phyloP scores from a whole-genome alignment of 2,113 vertebrate genomes.

The Pampusana beccarii region DNA sequence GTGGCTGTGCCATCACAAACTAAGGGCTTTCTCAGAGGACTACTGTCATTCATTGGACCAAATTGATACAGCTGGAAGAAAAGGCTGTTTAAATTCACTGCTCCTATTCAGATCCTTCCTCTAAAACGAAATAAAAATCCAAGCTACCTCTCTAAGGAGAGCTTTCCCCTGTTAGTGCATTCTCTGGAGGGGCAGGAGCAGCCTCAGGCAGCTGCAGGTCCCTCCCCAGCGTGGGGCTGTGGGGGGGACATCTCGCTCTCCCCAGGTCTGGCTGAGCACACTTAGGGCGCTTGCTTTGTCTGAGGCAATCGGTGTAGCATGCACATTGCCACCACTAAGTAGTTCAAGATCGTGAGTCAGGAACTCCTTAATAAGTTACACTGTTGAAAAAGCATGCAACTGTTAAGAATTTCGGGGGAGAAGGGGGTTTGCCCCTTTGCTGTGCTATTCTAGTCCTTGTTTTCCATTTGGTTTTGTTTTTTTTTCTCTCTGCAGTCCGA shows the following conservation, averaged over 20 bases:
- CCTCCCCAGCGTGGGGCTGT: neutral
- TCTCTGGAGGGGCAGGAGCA: neutral
- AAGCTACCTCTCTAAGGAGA: neutral
- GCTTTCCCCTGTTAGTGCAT: neutral
- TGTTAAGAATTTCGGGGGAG: neutral
- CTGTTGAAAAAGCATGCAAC: neutral
- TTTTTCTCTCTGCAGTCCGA: neutral
- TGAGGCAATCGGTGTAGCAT: neutral
- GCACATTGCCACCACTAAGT: neutral
- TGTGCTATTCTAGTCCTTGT: neutral
- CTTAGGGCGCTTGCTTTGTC: neutral
- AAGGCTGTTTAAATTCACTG: neutral
- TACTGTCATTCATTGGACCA: neutral
- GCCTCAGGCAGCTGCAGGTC: neutral
- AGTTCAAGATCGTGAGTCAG: neutral
- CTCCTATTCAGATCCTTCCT: neutral
- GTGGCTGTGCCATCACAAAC: neutral
- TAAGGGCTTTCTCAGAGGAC: neutral
- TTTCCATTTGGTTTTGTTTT: neutral
- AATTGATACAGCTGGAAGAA: neutral
- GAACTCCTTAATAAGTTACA: neutral
- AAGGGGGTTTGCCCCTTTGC: neutral
- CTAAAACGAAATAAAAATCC: neutral
- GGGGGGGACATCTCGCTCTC: neutral
- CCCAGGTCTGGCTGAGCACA: neutral